These are phyloP conservation scores for Sminthurides aquaticus DNA, from an alignment of 2,888 invertebrate species.

Conservation along the genomic window DNA sequence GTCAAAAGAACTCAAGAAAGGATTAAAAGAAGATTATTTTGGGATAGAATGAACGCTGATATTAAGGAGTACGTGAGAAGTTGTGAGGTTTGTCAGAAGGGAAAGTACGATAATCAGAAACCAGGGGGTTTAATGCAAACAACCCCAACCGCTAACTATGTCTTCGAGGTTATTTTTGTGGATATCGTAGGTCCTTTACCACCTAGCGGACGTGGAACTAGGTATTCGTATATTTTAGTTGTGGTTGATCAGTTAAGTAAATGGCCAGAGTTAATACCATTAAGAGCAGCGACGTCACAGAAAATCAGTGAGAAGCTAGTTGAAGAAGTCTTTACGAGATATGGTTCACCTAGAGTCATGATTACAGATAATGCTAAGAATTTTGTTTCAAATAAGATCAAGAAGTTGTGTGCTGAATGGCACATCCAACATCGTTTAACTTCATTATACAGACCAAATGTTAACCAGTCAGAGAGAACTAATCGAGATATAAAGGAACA, in stretches of 20 bases:
- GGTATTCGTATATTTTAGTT: too few species aligned
- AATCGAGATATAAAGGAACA: constrained; percentile 26
- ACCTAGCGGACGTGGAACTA: too few species aligned
- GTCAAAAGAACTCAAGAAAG: constrained; percentile 23
- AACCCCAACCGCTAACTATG: too few species aligned
- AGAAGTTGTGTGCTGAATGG: constrained; percentile 24
- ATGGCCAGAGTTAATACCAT: too few species aligned
- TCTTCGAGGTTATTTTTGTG: too few species aligned
- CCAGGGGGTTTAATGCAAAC: too few species aligned
- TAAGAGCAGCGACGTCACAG: too few species aligned
- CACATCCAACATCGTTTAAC: constrained; percentile 20
- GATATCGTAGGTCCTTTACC: too few species aligned
- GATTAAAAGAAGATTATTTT: constrained; percentile 22
- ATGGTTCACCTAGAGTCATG: constrained; percentile 24
- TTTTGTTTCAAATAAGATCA: constrained; percentile 23
- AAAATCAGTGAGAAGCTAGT: too few species aligned
- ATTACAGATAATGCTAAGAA: constrained; percentile 30
- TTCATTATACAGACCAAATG: constrained; percentile 25
- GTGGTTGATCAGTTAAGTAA: too few species aligned
- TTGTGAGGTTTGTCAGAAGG: constrained; percentile 28
- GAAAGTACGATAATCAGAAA: constrained; percentile 14
- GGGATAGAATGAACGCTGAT: constrained; percentile 29
- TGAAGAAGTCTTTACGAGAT: too few species aligned
- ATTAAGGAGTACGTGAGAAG: constrained; percentile 22
- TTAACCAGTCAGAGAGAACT: constrained; percentile 26